Base-by-base conservation (phyloP, 2,888 invertebrate genomes). In the Ormyrus nitidulus region DNA sequence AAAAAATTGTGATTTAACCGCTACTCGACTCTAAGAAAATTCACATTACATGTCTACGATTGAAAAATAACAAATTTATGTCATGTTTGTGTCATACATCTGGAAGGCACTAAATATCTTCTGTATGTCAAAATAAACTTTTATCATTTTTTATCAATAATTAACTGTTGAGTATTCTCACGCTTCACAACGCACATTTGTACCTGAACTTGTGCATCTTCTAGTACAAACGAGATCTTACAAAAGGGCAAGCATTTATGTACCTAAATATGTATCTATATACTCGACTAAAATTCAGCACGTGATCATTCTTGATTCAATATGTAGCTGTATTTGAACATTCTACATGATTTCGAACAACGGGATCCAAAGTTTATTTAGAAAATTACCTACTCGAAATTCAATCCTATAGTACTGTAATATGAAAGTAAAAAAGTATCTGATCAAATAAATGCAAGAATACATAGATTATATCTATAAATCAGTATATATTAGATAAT, bases 61-160 rank as follows among this genome's bases (percentile, higher is more conserved):
- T 59, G 59, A 64, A 59, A 64, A 48, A 61, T 19, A 71, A 78
- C 44, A 77, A 69, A 53, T 13, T 58, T 58, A 6, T 19, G 56
- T 76, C 71, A 64, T 8, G 8, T 72, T 48, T 65, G 13, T 71
- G 51, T 71, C 46, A n/a, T 71, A 70, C 62, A 53, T 64, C 62
- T 59, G 53, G 77, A 80, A 80, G 80, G 80, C 77, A 80, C 80
- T 80, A 74, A 74, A 80, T 77, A 69, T 80, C 59, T 64, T 64
- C 51, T 46, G 19, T 69, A 74, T 68, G 74, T 69, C 46, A 79
- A 78, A 78, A 78, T 78, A 72, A 78, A 78, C 46, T 8, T 58
- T 71, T 10, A 49, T 53, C 11, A 58, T 72, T 46, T 56, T 64
- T 59, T 11, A 13, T 34, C 69, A 68, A 19, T 68, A 68, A 51